These are phyloP conservation scores for Ephestia elutella DNA, from an alignment of 1,140 invertebrate genomes.

Conservation along the genomic window DNA sequence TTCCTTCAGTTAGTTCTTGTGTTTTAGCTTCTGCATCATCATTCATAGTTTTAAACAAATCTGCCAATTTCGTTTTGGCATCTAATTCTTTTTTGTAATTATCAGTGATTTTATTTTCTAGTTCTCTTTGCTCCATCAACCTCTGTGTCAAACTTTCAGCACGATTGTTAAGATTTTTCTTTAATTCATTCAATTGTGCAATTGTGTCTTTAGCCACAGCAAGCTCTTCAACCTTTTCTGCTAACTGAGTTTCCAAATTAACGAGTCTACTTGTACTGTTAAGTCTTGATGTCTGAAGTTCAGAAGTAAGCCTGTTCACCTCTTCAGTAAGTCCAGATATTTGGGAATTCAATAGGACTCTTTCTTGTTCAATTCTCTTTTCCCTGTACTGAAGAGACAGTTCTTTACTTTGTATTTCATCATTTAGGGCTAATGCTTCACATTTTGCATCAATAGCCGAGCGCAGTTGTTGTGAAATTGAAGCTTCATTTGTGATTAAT, in stretches of 20 bases:
- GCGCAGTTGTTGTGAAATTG: constrained; percentile 79
- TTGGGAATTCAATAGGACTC: constrained; percentile 82
- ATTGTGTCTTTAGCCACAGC: constrained; percentile 78
- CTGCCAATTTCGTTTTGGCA: constrained; percentile 88
- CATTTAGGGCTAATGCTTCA: constrained; percentile 84
- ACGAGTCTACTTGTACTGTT: constrained; percentile 83
- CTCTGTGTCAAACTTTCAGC: constrained; percentile 84
- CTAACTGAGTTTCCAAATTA: constrained; percentile 83
- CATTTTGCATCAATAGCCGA: constrained; percentile 84
- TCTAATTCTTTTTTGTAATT: constrained; percentile 89
- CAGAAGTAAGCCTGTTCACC: constrained; percentile 82
- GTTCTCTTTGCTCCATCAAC: constrained; percentile 83
- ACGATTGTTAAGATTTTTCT: constrained; percentile 79
- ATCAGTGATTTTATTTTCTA: constrained; percentile 84
- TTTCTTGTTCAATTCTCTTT: constrained; percentile 88
- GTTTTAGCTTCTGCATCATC: constrained; percentile 85
- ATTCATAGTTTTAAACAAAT: constrained; percentile 87
- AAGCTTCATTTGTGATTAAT: constrained; percentile 77
- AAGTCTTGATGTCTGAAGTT: constrained; percentile 83
- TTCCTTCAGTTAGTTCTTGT: constrained; percentile 83
- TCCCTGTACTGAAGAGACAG: constrained; percentile 86
- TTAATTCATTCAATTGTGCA: constrained; percentile 78
- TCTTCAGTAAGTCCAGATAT: constrained; percentile 84
- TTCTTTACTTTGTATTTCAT: constrained; percentile 87
- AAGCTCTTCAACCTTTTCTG: constrained; percentile 87